Base-by-base conservation (phyloP, 2,797 vertebrate species). In the Xenops minutus region DNA sequence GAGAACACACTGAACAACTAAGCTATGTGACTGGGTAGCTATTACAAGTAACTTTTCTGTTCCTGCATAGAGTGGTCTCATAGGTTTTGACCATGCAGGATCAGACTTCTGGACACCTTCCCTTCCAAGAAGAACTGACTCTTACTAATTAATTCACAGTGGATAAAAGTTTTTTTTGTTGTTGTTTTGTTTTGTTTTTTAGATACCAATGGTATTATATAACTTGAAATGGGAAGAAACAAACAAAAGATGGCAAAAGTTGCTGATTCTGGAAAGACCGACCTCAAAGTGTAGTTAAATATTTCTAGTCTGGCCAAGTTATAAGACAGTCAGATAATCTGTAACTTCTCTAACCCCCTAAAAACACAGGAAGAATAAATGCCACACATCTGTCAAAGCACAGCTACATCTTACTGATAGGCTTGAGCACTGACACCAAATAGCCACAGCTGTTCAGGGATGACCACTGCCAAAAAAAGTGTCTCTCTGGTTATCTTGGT, bases 371-470 rank as follows among this genome's bases (percentile, higher is more conserved):
- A 76, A 20, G 21, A 77, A 52, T 1, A 83, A 22, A 43, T 66
- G 48, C 46, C 6, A 10, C 34, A 58, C 46, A 46, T 21, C 64
- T 48, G n/a, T 29, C 55, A 76, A 81, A 49, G 41, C 62, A 39
- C 59, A 49, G 21, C 12, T 3, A 14, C 5, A 22, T 61, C 59
- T 44, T 44, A 39, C 36, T 52, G 44, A 22, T 24, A 34, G 11
- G 34, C 20, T 32, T 39, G n/a, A 51, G 34, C 32, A 68, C 21
- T 0, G 1, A 32, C 11, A 73, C 16, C 16, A 41, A 20, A 56
- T n/a, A 67, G 12, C 9, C 37, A 41, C 18, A 0, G 0, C 61
- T 39, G 41, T n/a, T 9, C 21, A 51, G 68, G 19, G 3, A 24
- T 0, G 3, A 52, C 49, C 13, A 1, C 26, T 83, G 46, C 55